Conservation (phyloP, 2,797 vertebrate species). For the Propithecus perrieri region DNA sequence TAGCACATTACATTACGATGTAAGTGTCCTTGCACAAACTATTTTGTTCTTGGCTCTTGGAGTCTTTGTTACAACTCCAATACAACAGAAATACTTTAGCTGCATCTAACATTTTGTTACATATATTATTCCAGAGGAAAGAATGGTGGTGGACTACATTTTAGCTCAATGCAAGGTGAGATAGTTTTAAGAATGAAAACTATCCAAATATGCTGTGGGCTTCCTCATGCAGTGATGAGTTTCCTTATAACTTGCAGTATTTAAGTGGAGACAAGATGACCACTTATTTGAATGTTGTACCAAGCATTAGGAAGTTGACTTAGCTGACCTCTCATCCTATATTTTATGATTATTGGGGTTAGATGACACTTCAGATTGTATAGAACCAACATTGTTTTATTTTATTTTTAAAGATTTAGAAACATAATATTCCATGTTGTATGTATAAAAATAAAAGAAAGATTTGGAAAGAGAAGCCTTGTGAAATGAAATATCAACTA, state of each 20-base stretch:
- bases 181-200: background rate
- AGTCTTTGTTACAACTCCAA: background rate
- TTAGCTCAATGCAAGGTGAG: background rate
- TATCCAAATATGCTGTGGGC: background rate
- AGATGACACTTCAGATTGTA: background rate
- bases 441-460: background rate
- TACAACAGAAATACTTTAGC: background rate
- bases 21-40: background rate
- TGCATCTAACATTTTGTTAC: background rate
- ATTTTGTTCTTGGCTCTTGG: background rate
- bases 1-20: background rate
- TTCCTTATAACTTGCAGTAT: background rate
- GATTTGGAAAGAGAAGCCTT: background rate
- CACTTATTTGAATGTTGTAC: background rate
- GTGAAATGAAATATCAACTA: background rate
- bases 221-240: background rate
- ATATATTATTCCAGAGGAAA: background rate
- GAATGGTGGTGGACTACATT: background rate
- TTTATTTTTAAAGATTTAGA: background rate
- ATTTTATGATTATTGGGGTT: background rate
- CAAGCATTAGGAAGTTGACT: background rate
- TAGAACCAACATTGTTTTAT: background rate
- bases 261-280: background rate
- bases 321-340: background rate
- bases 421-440: background rate